phyloP scores from a whole-genome alignment of 2,888 invertebrate genomes.

The Alitta virens region DNA sequence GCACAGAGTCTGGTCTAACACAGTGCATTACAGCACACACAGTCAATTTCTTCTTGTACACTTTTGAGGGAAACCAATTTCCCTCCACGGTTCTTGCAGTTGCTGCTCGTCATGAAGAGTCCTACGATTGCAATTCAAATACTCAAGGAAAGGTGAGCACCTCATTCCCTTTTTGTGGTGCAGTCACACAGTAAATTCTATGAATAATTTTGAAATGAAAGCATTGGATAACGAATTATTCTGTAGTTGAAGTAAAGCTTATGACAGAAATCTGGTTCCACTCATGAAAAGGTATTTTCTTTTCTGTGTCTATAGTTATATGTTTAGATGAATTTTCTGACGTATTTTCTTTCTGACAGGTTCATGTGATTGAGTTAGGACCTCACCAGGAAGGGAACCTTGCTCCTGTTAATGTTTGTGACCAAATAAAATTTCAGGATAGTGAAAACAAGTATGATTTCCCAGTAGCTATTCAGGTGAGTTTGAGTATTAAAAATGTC shows the following conservation, averaged over 20 bases:
- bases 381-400: constrained; percentile 55
- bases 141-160: too few relatives aligned
- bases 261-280: too few relatives aligned
- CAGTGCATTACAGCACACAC: constrained; percentile 56
- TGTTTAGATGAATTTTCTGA: constrained; percentile 12
- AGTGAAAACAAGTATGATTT: constrained; percentile 54
- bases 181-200: too few relatives aligned
- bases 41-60: constrained; percentile 51
- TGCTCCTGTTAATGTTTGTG: constrained; percentile 51
- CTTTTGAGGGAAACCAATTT: constrained; percentile 51
- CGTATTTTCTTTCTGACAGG: too few relatives aligned
- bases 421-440: constrained; percentile 48
- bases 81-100: constrained; percentile 54
- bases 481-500: background rate
- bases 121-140: too few relatives aligned
- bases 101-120: constrained; percentile 39
- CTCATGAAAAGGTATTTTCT: too few relatives aligned
- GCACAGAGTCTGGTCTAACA: constrained; percentile 51
- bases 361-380: constrained; percentile 56
- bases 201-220: too few relatives aligned
- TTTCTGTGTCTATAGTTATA: too few relatives aligned
- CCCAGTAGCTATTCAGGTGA: constrained; percentile 55
- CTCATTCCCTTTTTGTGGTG: too few relatives aligned
- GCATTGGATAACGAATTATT: too few relatives aligned
- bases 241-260: too few relatives aligned